phyloP scores from a whole-genome alignment of 1,140 invertebrate species.

The Heliconius hermathena region DNA sequence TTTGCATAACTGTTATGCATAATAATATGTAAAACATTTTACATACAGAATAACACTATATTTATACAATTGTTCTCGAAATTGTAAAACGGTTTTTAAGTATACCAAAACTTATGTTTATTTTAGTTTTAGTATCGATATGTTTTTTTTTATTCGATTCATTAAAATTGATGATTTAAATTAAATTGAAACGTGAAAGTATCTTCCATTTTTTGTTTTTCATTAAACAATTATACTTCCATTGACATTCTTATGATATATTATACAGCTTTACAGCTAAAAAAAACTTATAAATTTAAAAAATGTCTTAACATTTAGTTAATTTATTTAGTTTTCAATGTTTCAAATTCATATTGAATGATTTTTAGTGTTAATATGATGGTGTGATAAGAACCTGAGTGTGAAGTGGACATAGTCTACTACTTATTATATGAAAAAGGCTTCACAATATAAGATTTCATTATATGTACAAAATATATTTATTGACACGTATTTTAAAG shows the following conservation, averaged over 20 bases:
- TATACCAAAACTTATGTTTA: neutral
- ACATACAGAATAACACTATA: conserved; percentile 5
- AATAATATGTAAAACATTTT: neutral
- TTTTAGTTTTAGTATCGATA: neutral
- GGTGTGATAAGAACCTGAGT: neutral
- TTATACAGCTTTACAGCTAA: neutral
- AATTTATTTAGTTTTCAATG: neutral
- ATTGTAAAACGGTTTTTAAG: neutral
- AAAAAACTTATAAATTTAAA: neutral
- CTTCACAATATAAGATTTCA: neutral
- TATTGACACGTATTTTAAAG: neutral
- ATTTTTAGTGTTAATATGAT: neutral
- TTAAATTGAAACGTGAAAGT: neutral
- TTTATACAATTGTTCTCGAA: conserved; percentile 1
- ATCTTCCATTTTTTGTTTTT: neutral
- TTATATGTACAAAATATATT: neutral
- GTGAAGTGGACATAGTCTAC: neutral
- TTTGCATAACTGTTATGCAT: neutral
- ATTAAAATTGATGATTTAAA: neutral
- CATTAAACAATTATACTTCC: neutral
- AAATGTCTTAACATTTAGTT: neutral
- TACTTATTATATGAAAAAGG: neutral
- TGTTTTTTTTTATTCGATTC: neutral
- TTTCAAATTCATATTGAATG: neutral
- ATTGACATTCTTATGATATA: neutral